Base-by-base conservation (phyloP, 2,797 vertebrate species). In the Fratercula arctica region DNA sequence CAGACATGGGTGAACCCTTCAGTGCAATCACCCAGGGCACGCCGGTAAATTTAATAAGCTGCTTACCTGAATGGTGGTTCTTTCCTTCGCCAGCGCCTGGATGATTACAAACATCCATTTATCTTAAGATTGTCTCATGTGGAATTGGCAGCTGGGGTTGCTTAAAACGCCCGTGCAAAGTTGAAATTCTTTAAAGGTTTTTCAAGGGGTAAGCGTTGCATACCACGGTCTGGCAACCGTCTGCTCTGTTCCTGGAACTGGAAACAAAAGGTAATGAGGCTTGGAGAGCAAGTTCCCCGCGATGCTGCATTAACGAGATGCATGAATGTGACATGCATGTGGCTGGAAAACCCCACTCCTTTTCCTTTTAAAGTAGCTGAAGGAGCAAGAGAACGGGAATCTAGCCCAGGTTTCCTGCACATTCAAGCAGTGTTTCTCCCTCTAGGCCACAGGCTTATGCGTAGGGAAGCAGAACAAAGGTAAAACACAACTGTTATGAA, bases 191-290 rank as follows among this genome's bases (percentile, higher is more conserved):
- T 96, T 77, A 74, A 77, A 91, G 95, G 35, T 57, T 94, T 88
- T 94, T 85, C 85, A 82, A 93, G 92, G 87, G 75, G 82, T 41
- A 66, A 95, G 77, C 0, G 0, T 46, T 48, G 72, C 97, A 96
- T 97, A 92, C 96, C 94, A 89, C 0, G 26, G 94, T 97, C 96
- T 96, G 96, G 95, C 93, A 95, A 77, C 33, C 24, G 56, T 17
- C 21, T 13, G 91, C 83, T 70, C 75, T 2, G 16, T 51, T 96
- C 82, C 95, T 85, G 87, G 91, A 83, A 28, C 14, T 1, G 89
- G 91, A 95, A 95, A 95, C 87, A 54, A 95, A 95, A 95, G 81
- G 93, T 95, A 97, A 94, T 73, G 94, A 94, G 90, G 90, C 95
- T 87, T 79, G 87, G 95, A 86, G 85, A 95, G 87, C 11, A 8